Conservation (phyloP, 2,888 invertebrate genomes). For the Hypolimnas misippus region DNA sequence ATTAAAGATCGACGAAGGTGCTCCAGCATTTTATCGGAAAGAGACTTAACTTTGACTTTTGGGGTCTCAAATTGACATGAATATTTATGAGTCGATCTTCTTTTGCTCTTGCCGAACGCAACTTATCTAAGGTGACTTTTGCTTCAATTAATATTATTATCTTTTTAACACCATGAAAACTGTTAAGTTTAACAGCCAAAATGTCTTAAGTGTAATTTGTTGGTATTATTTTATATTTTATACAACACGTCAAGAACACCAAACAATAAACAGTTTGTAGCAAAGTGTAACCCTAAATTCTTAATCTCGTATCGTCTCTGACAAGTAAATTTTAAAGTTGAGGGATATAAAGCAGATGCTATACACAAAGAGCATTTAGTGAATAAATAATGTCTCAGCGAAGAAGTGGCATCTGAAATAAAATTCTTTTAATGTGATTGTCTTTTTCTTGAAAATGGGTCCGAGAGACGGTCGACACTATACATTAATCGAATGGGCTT, state of each 20-base stretch:
- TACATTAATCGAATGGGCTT: slow-evolving; percentile 38
- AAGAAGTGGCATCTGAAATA: slow-evolving; percentile 25
- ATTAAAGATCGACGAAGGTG: slow-evolving; percentile 61
- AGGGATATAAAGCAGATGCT: slow-evolving; percentile 11
- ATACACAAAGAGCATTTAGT: slow-evolving; percentile 19
- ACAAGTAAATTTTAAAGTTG: slow-evolving; percentile 1
- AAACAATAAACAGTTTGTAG: not conserved
- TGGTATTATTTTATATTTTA: not conserved
- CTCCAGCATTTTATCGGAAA: slow-evolving; percentile 73
- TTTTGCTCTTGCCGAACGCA: slow-evolving; percentile 60
- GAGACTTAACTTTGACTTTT: slow-evolving; percentile 78
- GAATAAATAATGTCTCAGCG: slow-evolving; percentile 30
- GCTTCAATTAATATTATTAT: slow-evolving; percentile 31
- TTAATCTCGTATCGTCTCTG: slow-evolving; percentile 5
- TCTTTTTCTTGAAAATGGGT: slow-evolving; percentile 36
- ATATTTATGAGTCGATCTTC: slow-evolving; percentile 77
- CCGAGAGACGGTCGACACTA: slow-evolving; percentile 29
- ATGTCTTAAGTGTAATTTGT: not conserved
- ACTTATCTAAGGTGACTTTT: slow-evolving; percentile 45
- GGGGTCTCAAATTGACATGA: slow-evolving; percentile 74
- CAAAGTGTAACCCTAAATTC: not conserved
- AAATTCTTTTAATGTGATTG: slow-evolving; percentile 36
- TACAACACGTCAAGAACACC: not conserved
- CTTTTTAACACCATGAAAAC: not conserved
- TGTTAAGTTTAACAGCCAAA: not conserved